Base-by-base conservation (phyloP, 2,797 vertebrate genomes). In the Pseudotriccus pelzelni region DNA sequence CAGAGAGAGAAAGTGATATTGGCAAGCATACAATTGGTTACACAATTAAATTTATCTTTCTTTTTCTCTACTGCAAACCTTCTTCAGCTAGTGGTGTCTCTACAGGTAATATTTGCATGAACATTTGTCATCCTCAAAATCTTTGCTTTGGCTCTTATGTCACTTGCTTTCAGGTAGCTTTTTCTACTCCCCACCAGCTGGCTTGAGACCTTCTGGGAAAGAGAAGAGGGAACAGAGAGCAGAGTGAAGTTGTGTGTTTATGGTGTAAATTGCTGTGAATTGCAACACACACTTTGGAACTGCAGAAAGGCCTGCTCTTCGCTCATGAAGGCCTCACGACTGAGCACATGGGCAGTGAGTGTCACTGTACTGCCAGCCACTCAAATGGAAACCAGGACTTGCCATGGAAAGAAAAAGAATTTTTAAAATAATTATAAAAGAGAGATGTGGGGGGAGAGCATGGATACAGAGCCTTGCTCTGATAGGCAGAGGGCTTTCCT, bases 381-480 rank as follows among this genome's bases (percentile, higher is more conserved):
- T 80, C 55, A 69, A 32, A 82, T 13, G 21, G 17, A 72, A 83
- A 87, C 0, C 1, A 7, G 3, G 25, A 56, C 14, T 68, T 60
- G 30, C 7, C 1, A 4, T 36, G 20, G 44, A 73, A 84, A 58
- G 10, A 36, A 59, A 89, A 90, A 23, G 3, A 43, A 32, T 37
- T 21, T 6, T 0, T 15, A 75, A 80, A 69, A 52, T 2, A 63
- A 32, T 67, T 43, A 1, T 6, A 36, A 19, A 37, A 28, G 2
- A 14, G 4, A 50, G 9, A 17, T 17, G 8, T 0, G 0, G 25
- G 4, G 3, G 32, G 24, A 5, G 4, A 39, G 8, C 14, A 55
- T 0, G 3, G 47, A 66, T 49, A 12, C 28, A 81, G 14, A 79
- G 7, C 15, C 56, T 59, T 89, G 16, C 41, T 80, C 39, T 70